phyloP scores from a whole-genome alignment of 2,888 invertebrate species.

The Chloromyia formosa region DNA sequence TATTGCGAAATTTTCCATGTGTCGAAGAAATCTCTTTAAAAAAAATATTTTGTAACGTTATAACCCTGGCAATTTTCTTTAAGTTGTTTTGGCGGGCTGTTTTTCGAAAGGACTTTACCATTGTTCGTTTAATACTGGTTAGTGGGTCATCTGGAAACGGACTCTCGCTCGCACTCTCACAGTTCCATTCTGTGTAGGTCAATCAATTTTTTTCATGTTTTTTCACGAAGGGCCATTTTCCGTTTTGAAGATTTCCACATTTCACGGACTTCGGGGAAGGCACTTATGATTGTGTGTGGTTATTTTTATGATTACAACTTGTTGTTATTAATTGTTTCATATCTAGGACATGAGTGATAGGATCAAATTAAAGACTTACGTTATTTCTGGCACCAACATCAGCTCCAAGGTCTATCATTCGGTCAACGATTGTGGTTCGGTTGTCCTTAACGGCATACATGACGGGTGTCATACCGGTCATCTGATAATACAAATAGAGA shows the following conservation, averaged over 20 bases:
- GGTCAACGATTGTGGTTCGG: slow-evolving; percentile 86
- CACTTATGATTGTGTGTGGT: not conserved
- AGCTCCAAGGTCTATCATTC: slow-evolving; percentile 91
- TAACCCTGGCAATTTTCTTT: slow-evolving; percentile 1
- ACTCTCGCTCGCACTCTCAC: not conserved
- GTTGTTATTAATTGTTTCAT: slow-evolving; percentile 33
- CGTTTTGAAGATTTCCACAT: slow-evolving; percentile 12
- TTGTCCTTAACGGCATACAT: slow-evolving; percentile 98
- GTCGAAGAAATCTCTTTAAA: not conserved
- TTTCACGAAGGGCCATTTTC: not conserved
- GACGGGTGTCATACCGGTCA: slow-evolving; percentile 91
- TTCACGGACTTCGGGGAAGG: not conserved
- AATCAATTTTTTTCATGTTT: slow-evolving; percentile 26
- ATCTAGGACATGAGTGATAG: slow-evolving; percentile 33
- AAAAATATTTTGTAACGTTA: not conserved
- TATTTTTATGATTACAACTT: slow-evolving; percentile 39
- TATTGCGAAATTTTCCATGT: not conserved
- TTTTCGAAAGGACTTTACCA: not conserved
- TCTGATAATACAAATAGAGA: slow-evolving; percentile 68
- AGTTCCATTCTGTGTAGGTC: slow-evolving; percentile 16
- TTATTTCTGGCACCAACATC: slow-evolving; percentile 91
- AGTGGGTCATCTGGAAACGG: slow-evolving; percentile 34
- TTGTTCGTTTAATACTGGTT: not conserved
- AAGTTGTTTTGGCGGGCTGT: slow-evolving; percentile 34
- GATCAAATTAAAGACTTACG: slow-evolving; percentile 70